Evolutionary conservation across 1,140 invertebrate genomes (phyloP).

Genomic region (Ooceraea biroi): DNA sequence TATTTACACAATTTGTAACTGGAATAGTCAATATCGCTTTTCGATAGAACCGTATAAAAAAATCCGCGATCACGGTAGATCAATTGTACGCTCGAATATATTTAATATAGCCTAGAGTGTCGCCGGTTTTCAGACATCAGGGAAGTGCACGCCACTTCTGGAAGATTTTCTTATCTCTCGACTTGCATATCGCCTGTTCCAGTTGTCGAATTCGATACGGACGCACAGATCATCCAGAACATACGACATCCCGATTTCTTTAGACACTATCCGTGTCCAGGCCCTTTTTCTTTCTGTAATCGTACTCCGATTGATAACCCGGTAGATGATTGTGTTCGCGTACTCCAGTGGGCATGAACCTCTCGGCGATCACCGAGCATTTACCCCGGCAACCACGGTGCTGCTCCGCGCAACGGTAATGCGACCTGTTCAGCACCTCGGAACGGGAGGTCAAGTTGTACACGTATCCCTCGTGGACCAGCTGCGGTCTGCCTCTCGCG

Average conservation of each 20-base stretch:
- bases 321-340: slow-evolving; percentile 78
- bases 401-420: slow-evolving; percentile 78
- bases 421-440: slow-evolving; percentile 75
- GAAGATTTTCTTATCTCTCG: too few relatives aligned
- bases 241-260: background rate
- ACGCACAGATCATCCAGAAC: background rate
- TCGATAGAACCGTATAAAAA: background rate
- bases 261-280: slow-evolving; percentile 65
- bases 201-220: background rate
- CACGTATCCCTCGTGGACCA: slow-evolving; percentile 77
- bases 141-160: background rate
- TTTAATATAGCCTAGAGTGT: too few relatives aligned
- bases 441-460: slow-evolving; percentile 79
- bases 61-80: background rate
- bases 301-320: slow-evolving; percentile 77
- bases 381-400: slow-evolving; percentile 80
- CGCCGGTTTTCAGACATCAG: background rate
- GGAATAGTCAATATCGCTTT: background rate
- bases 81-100: too few relatives aligned
- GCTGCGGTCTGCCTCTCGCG: slow-evolving; percentile 75
- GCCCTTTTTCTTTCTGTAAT: slow-evolving; percentile 77
- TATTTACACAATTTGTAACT: background rate
- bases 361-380: slow-evolving; percentile 79
- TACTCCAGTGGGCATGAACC: slow-evolving; percentile 79
- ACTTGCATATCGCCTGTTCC: background rate